phyloP scores from a whole-genome alignment of 2,888 invertebrate genomes.

The Sinhomidia bicolor region DNA sequence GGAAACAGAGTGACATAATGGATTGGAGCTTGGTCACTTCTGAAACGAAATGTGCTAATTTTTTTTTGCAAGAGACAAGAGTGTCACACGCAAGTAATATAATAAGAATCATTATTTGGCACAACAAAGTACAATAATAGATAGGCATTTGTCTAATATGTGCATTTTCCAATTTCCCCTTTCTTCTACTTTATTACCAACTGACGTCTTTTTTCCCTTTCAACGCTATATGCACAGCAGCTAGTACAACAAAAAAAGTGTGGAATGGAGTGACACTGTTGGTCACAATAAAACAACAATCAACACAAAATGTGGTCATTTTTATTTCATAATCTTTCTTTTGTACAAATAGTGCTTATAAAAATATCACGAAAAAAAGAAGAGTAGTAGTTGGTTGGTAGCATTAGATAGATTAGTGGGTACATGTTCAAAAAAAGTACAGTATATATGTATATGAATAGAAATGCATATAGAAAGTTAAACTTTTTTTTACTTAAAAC shows the following conservation, averaged over 20 bases:
- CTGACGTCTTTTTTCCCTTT: neutral
- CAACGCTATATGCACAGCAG: neutral
- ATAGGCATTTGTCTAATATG: too few relatives aligned
- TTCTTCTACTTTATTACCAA: neutral
- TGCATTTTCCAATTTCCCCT: neutral
- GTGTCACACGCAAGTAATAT: neutral
- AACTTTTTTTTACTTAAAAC: slow-evolving; percentile 14
- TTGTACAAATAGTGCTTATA: neutral
- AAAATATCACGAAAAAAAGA: neutral
- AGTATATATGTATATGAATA: neutral
- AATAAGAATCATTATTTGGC: neutral
- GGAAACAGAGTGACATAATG: slow-evolving; percentile 25
- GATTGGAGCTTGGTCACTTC: slow-evolving; percentile 14
- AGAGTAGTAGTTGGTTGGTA: neutral
- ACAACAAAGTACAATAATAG: neutral
- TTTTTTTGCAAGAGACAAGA: neutral
- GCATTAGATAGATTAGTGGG: too few relatives aligned
- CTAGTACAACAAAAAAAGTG: neutral
- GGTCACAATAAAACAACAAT: slow-evolving; percentile 27
- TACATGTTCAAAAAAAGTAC: too few relatives aligned
- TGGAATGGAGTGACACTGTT: neutral
- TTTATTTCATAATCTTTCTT: slow-evolving; percentile 6
- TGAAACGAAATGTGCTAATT: slow-evolving; percentile 26
- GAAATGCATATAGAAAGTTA: neutral
- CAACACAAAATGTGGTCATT: slow-evolving; percentile 6